Evolutionary conservation across 2,888 invertebrate species (phyloP), one percentile per base, ranked within the genome.

Genomic region (Pandemis heparana): DNA sequence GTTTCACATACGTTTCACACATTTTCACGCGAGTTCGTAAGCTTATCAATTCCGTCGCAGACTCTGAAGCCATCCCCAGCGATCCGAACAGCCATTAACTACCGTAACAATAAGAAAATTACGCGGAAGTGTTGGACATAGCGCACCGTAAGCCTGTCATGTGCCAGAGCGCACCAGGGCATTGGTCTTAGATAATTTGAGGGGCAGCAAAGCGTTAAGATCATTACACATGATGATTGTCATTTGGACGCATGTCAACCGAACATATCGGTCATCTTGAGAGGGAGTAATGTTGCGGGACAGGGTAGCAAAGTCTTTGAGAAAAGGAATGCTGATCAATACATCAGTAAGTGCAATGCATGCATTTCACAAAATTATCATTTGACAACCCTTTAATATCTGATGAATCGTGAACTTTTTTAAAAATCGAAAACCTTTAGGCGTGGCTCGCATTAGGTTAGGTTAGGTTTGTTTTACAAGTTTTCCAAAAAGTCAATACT

Each of bases 191-290:
- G 90, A 91, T 87, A 92, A 94, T 93, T 93, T 90, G 91, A 88
- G 85, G 87, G 82, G 89, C 94, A 93, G 80, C 93, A 92, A 88
- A 92, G 90, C 94, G 94, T 94, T 90, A 88, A 94, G 94, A 93
- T 92, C 92, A 88, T 94, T 93, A 92, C 87, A 83, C 80, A 82
- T 84, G 85, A 85, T 85, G 87, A 83, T 86, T 87, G 89, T 89
- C 90, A 85, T 89, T 89, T 90, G 89, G 88, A 38, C 73, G 62
- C 39, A 51, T 70, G 70, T 70, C 74, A 74, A 70, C 60, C 51
- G 70, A 67, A 64, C 56, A 70, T 74, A 70, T 74, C 74, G 74
- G 74, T 70, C 74, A 74, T 74, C 74, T 74, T 61, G 61, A 48
- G 43, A 43, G 51, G 12, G 16, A 64, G 65, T 74, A 74, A 68